phyloP scores from a whole-genome alignment of 2,888 invertebrate species.

The Megaustenia siamemsis region DNA sequence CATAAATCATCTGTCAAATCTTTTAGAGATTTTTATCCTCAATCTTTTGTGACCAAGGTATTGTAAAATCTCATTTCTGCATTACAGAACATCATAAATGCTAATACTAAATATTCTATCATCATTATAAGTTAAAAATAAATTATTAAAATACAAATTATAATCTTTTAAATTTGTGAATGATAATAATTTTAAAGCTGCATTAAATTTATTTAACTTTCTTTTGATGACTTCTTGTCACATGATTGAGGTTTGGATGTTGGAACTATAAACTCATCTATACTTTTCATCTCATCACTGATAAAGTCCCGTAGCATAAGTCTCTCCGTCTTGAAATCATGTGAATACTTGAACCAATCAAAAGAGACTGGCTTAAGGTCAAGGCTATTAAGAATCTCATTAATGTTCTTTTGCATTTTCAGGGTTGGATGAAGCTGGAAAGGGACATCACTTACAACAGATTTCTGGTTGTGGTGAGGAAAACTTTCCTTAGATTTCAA shows the following conservation, averaged over 20 bases:
- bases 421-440: conserved; percentile 31
- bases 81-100: no score
- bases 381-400: not conserved
- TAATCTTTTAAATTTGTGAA: no score
- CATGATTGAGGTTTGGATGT: not conserved
- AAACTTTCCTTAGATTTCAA: not conserved
- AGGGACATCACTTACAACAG: conserved; percentile 32
- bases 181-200: not conserved
- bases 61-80: no score
- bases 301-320: conserved; percentile 24
- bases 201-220: conserved; percentile 15
- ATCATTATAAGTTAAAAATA: no score
- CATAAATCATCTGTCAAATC: no score
- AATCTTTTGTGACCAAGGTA: no score
- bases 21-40: no score
- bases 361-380: conserved; percentile 22
- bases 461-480: not conserved
- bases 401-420: not conserved
- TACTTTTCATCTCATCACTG: conserved; percentile 19
- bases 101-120: no score
- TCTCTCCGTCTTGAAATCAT: conserved; percentile 28
- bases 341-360: conserved; percentile 36
- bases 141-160: no score
- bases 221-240: not conserved
- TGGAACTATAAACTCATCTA: conserved; percentile 27